Evolutionary conservation across 2,888 invertebrate species (phyloP).

Genomic region (Pseudanteris insignis): DNA sequence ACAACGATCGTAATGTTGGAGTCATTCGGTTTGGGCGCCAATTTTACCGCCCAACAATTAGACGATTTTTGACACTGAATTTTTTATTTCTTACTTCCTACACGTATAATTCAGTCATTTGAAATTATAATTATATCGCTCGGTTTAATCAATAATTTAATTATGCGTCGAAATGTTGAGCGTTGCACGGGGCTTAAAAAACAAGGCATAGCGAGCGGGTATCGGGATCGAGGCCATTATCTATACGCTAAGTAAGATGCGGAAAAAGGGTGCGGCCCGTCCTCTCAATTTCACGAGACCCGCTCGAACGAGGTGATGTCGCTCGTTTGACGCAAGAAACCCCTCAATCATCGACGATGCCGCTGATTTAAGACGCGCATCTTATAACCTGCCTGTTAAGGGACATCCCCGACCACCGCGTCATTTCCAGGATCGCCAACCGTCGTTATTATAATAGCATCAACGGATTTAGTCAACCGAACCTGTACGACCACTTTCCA

Average conservation of each 20-base stretch:
- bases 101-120: too few species aligned
- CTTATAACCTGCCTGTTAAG: conserved; percentile 34
- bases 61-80: too few species aligned
- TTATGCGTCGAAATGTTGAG: too few species aligned
- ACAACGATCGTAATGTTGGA: too few species aligned
- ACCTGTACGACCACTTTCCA: conserved; percentile 17
- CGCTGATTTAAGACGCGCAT: conserved; percentile 51
- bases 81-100: too few species aligned
- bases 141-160: too few species aligned
- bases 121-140: too few species aligned
- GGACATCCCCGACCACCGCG: conserved; percentile 26
- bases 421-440: conserved; percentile 29
- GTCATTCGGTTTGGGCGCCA: too few species aligned
- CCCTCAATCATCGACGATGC: conserved; percentile 57
- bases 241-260: conserved; percentile 35
- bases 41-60: too few species aligned
- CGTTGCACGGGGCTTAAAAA: too few species aligned
- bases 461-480: conserved; percentile 17
- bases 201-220: neutral
- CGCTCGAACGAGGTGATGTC: conserved; percentile 57
- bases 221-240: conserved; percentile 15
- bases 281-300: conserved; percentile 58
- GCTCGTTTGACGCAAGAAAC: conserved; percentile 47
- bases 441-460: conserved; percentile 14
- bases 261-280: conserved; percentile 53